Evolutionary conservation across 2,797 vertebrate genomes (phyloP), one percentile per base, ranked within the genome.

Genomic region (Alauda arvensis): DNA sequence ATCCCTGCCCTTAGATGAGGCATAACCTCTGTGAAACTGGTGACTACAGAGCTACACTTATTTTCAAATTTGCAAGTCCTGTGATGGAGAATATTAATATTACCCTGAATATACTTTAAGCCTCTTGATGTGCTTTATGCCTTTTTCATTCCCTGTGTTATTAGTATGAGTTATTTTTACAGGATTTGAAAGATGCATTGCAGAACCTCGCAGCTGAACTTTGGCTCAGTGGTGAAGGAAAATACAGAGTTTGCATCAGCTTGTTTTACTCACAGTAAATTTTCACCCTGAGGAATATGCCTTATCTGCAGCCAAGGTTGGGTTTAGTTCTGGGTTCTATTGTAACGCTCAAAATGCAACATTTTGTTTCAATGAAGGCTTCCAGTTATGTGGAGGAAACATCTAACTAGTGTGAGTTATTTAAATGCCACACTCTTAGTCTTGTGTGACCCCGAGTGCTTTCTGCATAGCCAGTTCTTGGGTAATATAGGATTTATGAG

Each of bases 401-500:
- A 40, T 80, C 86, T 91, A 87, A 84, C 78, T 88, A 51, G 57
- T 33, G 40, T 77, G 39, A 53, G 46, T 82, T 80, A 61, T 71
- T 90, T 83, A 88, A 68, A 79, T 17, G 20, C 43, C 29, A 37
- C 62, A 13, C 20, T 82, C 68, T 61, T 24, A 51, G 53, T 14
- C 57, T 53, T 61, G 20, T 68, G 37, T 75, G 62, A 55, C 69
- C 84, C 88, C 18, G 34, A 77, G 20, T 77, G 46, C 71, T 76
- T 89, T 84, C 63, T 84, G 28, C 33, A 4, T 16, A 56, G 62
- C 76, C 78, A 79, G 68, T 74, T 31, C 40, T 74, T 71, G 55
- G 43, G 68, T 88, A 84, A 84, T 57, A 70, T 4, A 77, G 61
- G 34, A 69, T 92, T 95, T 91, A 86, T 75, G 90, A 91, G 90